Base-by-base conservation (phyloP, 2,888 invertebrate genomes). In the Phytoseiulus persimilis region DNA sequence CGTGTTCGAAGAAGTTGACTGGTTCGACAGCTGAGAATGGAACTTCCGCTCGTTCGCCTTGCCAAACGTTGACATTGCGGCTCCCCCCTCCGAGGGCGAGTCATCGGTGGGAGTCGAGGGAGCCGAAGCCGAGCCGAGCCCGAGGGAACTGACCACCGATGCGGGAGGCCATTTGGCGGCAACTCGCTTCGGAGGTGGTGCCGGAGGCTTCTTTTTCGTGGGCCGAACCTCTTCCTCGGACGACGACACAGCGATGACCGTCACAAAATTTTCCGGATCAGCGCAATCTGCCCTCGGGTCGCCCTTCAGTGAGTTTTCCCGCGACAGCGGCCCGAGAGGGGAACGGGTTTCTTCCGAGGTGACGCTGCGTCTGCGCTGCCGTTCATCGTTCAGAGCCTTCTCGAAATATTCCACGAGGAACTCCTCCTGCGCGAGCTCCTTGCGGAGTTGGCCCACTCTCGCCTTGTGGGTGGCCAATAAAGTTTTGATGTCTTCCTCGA, bases 321-420 rank as follows among this genome's bases (percentile, higher is more conserved):
- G 87, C 9, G 87, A 87, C 18, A 87, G n/a, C 32, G 33, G 39
- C 2, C 65, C 65, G 28, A 87, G 31, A 31, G 87, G 87, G 23
- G 87, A 87, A 11, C 33, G 87, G 18, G 39, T 87, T 31, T 87
- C 87, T 45, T 87, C 87, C 33, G 87, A 87, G 33, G 87, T 87
- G 32, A 87, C 87, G 33, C 87, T 87, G 28, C 32, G 87, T n/a
- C 87, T 33, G 3, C 87, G 87, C 31, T 87, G 87, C 23, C 87
- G 87, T 45, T 87, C 96, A 93, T 97, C 96, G 90, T 95, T 95
- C 90, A 97, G 93, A 91, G 97, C 93, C 91, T 96, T 95, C 92
- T 97, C 96, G 92, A 97, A 94, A 93, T 97, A 97, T 92, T 96
- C 96, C 23, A 97, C 96, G 92, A 97, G 97, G 92, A 96, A 95